Evolutionary conservation across 2,797 vertebrate species (phyloP).

Genomic region (Sebastes taczanowskii): DNA sequence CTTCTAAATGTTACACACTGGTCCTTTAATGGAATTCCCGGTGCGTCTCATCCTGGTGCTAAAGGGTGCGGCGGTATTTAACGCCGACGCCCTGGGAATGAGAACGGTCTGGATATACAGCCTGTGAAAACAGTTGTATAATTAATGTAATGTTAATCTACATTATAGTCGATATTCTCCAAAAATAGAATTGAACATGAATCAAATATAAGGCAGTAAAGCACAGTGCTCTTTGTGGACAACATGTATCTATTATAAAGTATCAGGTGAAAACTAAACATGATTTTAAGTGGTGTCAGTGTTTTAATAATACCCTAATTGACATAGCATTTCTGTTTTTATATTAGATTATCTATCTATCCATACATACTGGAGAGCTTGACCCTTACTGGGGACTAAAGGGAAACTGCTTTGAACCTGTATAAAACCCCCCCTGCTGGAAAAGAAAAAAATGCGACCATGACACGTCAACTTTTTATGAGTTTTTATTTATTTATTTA

Average conservation of each 20-base stretch:
- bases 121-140: background rate
- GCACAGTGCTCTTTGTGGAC: background rate
- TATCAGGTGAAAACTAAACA: background rate
- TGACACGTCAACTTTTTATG: slow-evolving; percentile 46
- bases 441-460: background rate
- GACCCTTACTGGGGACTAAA: background rate
- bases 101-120: background rate
- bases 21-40: too few relatives aligned
- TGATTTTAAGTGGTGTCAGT: background rate
- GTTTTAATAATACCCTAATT: background rate
- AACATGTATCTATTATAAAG: background rate
- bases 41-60: too few relatives aligned
- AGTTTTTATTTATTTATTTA: slow-evolving; percentile 80
- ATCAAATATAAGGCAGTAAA: background rate
- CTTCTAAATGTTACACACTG: too few relatives aligned
- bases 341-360: background rate
- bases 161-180: background rate
- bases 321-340: background rate
- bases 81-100: too few relatives aligned
- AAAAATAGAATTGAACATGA: background rate
- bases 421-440: background rate
- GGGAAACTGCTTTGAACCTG: background rate
- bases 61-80: too few relatives aligned
- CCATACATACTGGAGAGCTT: background rate
- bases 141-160: background rate